A percentile compares a stretch with the other conserved stretches of the same genome.
Evolutionary conservation across 1,140 invertebrate species (phyloP).

Genomic region (Aphaenogaster rudis): DNA sequence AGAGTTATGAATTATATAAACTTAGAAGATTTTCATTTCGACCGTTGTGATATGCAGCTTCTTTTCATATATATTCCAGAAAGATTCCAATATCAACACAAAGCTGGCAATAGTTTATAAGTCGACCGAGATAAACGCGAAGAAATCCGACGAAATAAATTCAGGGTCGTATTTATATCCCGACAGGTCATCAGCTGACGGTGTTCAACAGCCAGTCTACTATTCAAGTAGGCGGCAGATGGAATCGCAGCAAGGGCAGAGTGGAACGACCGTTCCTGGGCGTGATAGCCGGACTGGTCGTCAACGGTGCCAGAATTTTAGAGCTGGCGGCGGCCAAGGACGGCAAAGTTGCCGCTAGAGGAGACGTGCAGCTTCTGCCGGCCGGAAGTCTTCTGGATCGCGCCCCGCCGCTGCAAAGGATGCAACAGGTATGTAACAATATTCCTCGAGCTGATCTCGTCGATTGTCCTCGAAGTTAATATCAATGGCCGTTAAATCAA

Average conservation of each 20-base stretch:
- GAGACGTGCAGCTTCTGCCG: constrained; percentile 90
- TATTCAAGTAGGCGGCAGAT: constrained; percentile 96
- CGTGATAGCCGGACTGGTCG: constrained; percentile 95
- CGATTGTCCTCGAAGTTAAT: background rate
- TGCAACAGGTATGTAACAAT: constrained; percentile 91
- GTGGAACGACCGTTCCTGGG: constrained; percentile 94
- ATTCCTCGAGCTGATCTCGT: background rate
- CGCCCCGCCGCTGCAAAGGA: constrained; percentile 91
- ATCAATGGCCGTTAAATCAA: constrained; percentile 1
- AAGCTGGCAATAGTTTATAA: background rate
- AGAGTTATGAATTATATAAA: too few relatives aligned
- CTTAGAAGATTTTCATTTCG: too few relatives aligned
- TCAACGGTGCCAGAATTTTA: constrained; percentile 94
- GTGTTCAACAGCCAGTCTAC: constrained; percentile 97
- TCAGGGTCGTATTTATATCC: background rate
- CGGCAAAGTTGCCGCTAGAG: constrained; percentile 90
- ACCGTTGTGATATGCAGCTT: too few relatives aligned
- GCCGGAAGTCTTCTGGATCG: constrained; percentile 91
- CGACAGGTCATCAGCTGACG: constrained; percentile 93
- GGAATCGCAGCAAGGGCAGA: constrained; percentile 89
- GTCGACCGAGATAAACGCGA: background rate
- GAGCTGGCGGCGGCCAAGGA: constrained; percentile 95
- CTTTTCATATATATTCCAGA: background rate
- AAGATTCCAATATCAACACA: background rate
- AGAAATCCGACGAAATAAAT: background rate